These are phyloP conservation scores for Orchestia grillus DNA, from an alignment of 1,140 invertebrate genomes.

Conservation along the genomic window DNA sequence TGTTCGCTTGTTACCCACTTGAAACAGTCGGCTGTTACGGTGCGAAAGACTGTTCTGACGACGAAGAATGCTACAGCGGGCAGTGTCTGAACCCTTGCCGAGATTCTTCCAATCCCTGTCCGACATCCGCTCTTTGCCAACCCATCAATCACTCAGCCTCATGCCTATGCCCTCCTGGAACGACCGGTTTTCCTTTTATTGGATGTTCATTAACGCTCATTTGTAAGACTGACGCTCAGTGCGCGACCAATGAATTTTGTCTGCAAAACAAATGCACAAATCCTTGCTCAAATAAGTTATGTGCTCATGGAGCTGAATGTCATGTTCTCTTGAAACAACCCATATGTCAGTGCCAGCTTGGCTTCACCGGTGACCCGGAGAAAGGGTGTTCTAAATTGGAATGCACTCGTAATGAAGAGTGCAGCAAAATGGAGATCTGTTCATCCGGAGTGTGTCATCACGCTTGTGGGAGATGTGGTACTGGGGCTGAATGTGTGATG, in stretches of 20 bases:
- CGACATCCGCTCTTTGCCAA: constrained; percentile 76
- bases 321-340: constrained; percentile 80
- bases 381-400: constrained; percentile 61
- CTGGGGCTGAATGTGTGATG: constrained; percentile 82
- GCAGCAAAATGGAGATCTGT: constrained; percentile 75
- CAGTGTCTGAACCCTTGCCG: constrained; percentile 69
- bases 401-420: constrained; percentile 62
- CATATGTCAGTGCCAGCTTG: constrained; percentile 75
- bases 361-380: constrained; percentile 62
- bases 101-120: constrained; percentile 81
- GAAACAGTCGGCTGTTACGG: constrained; percentile 67
- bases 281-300: constrained; percentile 65
- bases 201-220: constrained; percentile 80
- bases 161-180: constrained; percentile 85
- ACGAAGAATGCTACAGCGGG: constrained; percentile 70
- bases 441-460: constrained; percentile 82
- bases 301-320: constrained; percentile 76
- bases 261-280: constrained; percentile 69
- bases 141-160: constrained; percentile 70
- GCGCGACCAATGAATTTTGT: constrained; percentile 70
- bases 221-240: constrained; percentile 69
- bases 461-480: constrained; percentile 85
- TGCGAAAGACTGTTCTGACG: constrained; percentile 69
- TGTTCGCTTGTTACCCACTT: not conserved
- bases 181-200: constrained; percentile 75